These are phyloP conservation scores for Prinia subflava DNA, from an alignment of 2,113 vertebrate species.

Conservation along the genomic window DNA sequence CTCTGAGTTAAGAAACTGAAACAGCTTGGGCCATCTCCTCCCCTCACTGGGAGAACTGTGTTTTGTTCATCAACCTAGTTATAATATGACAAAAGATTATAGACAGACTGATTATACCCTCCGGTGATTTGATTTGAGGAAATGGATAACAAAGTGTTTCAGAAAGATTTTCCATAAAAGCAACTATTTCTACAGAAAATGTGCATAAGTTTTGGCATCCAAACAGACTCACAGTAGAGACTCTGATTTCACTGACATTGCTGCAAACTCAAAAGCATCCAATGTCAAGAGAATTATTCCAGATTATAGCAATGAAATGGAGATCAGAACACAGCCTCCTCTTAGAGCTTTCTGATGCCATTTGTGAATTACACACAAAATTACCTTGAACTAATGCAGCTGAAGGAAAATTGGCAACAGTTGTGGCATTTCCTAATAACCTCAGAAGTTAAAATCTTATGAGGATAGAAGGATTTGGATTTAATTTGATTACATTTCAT, in stretches of 20 bases:
- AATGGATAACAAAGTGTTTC: background rate
- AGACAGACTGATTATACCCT: background rate
- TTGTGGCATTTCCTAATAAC: background rate
- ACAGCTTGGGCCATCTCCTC: background rate
- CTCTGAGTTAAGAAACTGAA: background rate
- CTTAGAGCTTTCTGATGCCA: background rate
- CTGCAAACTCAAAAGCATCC: background rate
- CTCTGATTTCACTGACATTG: background rate
- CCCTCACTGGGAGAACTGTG: background rate
- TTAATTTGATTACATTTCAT: background rate
- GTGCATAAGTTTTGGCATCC: background rate
- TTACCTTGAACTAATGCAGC: background rate
- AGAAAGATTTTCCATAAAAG: conserved; percentile 10
- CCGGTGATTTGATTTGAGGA: background rate
- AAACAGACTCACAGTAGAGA: background rate
- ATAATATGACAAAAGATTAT: background rate
- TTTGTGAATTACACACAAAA: conserved; percentile 15
- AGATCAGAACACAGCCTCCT: conserved; percentile 6
- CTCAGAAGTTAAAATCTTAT: background rate
- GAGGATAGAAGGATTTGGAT: background rate
- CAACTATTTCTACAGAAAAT: background rate
- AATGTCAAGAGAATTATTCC: conserved; percentile 3
- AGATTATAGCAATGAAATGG: background rate
- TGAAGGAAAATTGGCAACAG: background rate
- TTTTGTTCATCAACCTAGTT: background rate